Evolutionary conservation across 1,140 invertebrate genomes (phyloP).

Genomic region (Bombus affinis): DNA sequence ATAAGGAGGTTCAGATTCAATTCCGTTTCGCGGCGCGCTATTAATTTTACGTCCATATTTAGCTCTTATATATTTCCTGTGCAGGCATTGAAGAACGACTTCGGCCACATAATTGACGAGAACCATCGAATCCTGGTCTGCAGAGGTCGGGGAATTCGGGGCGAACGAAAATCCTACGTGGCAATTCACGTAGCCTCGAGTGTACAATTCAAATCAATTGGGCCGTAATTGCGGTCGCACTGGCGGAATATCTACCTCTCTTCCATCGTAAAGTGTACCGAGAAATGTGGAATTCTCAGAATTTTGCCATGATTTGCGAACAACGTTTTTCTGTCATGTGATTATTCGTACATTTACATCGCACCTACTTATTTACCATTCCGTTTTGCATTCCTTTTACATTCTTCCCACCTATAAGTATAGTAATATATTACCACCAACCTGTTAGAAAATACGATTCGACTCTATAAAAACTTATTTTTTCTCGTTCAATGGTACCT

Average conservation of each 20-base stretch:
- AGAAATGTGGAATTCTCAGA: conserved; percentile 22
- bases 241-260: background rate
- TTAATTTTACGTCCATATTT: conserved; percentile 21
- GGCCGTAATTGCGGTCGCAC: conserved; percentile 44
- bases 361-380: background rate
- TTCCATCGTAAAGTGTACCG: conserved; percentile 27
- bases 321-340: background rate
- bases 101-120: background rate
- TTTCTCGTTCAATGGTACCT: no score
- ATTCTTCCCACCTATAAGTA: background rate
- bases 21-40: background rate
- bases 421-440: background rate
- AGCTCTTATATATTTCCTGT: background rate
- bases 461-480: background rate
- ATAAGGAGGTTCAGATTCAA: background rate
- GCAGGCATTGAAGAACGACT: background rate
- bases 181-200: conserved; percentile 14
- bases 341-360: background rate
- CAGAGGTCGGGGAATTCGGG: conserved; percentile 16
- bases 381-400: background rate
- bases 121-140: background rate
- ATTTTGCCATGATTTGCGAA: conserved; percentile 3
- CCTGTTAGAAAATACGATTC: background rate
- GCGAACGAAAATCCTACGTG: background rate
- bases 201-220: conserved; percentile 58